Conservation (phyloP, 2,113 vertebrate species). For the Willisornis vidua region DNA sequence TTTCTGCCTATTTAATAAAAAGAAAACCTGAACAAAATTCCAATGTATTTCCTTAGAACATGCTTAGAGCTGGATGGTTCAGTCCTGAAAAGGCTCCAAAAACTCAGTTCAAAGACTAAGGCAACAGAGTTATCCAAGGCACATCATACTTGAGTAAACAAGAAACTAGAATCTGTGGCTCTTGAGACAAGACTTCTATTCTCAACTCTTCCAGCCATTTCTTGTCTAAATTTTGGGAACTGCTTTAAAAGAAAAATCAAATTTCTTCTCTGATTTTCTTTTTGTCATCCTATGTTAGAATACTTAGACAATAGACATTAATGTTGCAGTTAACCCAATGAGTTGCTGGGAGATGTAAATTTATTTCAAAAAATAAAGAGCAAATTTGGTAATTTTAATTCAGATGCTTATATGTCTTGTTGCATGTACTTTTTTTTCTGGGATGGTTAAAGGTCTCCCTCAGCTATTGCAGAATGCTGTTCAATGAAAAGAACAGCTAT, state of each 20-base stretch:
- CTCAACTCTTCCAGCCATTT: background rate
- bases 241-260: background rate
- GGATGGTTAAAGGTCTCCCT: background rate
- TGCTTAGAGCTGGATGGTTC: background rate
- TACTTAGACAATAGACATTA: background rate
- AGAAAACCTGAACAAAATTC: background rate
- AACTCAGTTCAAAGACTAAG: background rate
- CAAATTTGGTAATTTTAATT: background rate
- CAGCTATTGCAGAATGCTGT: background rate
- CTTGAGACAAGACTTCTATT: background rate
- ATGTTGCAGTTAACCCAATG: background rate
- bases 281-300: background rate
- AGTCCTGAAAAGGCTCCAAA: background rate
- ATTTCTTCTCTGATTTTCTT: background rate
- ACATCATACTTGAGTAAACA: background rate
- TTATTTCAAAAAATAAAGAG: background rate
- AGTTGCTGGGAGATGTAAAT: background rate
- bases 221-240: background rate
- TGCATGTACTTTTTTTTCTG: background rate
- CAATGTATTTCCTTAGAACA: background rate
- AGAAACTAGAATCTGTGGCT: background rate
- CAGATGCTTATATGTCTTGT: background rate
- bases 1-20: background rate
- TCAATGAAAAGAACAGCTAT: background rate
- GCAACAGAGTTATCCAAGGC: background rate